Evolutionary conservation across 2,888 invertebrate species (phyloP).

Genomic region (Latheticus oryzae): DNA sequence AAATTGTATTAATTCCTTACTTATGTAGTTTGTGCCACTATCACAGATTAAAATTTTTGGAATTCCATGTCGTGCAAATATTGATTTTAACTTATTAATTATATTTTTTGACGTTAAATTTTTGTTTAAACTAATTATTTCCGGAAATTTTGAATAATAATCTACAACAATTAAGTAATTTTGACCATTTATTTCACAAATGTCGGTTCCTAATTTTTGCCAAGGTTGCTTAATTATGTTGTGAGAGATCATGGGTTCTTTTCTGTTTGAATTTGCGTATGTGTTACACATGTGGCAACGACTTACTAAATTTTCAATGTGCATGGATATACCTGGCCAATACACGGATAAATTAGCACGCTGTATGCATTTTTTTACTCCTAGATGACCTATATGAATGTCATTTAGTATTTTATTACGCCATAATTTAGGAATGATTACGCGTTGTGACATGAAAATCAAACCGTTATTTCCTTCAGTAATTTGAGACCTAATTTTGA

Average conservation of each 20-base stretch:
- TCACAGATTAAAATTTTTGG: conserved; percentile 23
- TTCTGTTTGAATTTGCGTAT: conserved; percentile 39
- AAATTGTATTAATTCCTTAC: conserved; percentile 27
- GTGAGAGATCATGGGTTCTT: conserved; percentile 45
- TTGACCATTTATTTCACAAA: conserved; percentile 46
- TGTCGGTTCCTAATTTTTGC: conserved; percentile 46
- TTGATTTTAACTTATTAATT: conserved; percentile 44
- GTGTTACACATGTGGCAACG: conserved; percentile 49
- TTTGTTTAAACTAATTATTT: conserved; percentile 42
- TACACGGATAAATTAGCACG: conserved; percentile 47
- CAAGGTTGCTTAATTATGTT: conserved; percentile 46
- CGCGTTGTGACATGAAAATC: conserved; percentile 43
- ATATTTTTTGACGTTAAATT: conserved; percentile 42
- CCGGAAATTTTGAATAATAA: conserved; percentile 49
- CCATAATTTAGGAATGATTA: conserved; percentile 47
- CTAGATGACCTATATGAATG: conserved; percentile 49
- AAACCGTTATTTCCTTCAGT: conserved; percentile 23
- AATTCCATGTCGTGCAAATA: conserved; percentile 42
- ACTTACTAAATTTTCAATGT: conserved; percentile 43
- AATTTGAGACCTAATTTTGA: conserved; percentile 9
- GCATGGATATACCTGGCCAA: conserved; percentile 49
- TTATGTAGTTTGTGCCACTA: conserved; percentile 24
- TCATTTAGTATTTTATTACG: conserved; percentile 45
- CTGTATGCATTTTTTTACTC: conserved; percentile 45
- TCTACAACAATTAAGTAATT: conserved; percentile 49